These are phyloP conservation scores for Cylas formicarius DNA, from an alignment of 1,140 invertebrate species.

Conservation along the genomic window DNA sequence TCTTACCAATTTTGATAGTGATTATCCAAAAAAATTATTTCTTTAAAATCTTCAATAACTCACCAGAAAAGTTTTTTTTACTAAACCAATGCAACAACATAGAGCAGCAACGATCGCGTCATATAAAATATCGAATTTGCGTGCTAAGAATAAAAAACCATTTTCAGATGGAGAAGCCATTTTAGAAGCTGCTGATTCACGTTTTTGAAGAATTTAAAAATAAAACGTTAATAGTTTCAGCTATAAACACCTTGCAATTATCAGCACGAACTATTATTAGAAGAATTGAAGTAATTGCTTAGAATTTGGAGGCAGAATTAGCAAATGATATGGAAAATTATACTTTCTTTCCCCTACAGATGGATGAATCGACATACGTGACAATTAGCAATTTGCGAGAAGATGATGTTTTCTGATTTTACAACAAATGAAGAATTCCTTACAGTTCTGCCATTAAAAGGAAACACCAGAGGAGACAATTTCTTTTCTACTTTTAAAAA, in stretches of 20 bases:
- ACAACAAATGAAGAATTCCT: conserved; percentile 23
- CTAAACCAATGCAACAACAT: too few species aligned
- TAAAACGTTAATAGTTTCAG: conserved; percentile 18
- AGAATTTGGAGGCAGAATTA: conserved; percentile 17
- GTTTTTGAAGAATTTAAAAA: conserved; percentile 18
- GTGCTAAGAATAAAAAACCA: conserved; percentile 10
- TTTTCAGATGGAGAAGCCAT: conserved; percentile 8
- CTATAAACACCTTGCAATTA: conserved; percentile 20
- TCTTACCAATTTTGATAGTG: too few species aligned
- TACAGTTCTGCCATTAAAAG: background rate
- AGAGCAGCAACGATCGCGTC: conserved; percentile 7
- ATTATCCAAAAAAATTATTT: too few species aligned
- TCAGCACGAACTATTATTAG: conserved; percentile 20
- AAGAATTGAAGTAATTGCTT: conserved; percentile 21
- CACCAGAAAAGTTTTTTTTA: too few species aligned
- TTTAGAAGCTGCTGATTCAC: conserved; percentile 8
- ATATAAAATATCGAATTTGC: conserved; percentile 7
- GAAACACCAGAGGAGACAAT: background rate
- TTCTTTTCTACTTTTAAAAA: conserved; percentile 13
- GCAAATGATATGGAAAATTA: conserved; percentile 20
- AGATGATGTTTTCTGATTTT: conserved; percentile 21
- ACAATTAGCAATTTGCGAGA: conserved; percentile 18
- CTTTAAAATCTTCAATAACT: too few species aligned
- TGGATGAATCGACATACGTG: conserved; percentile 24
- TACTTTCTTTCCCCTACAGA: conserved; percentile 22